Evolutionary conservation across 2,888 invertebrate genomes (phyloP).

Genomic region (Eledona agricola): DNA sequence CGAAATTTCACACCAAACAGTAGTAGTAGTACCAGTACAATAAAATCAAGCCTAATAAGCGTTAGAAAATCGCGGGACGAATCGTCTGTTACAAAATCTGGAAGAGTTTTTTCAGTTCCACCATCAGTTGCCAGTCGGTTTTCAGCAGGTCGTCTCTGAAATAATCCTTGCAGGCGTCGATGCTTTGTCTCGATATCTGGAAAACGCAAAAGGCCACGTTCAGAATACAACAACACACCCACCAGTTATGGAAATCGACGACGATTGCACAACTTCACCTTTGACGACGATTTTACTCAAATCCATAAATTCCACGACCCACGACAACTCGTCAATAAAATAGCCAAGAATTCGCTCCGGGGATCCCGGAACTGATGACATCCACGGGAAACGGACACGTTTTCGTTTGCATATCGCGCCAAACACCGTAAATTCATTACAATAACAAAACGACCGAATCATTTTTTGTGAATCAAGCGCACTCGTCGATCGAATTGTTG

Average conservation of each 20-base stretch:
- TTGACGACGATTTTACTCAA: slow-evolving; percentile 18
- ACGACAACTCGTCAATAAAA: too few relatives aligned
- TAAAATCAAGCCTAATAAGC: slow-evolving; percentile 16
- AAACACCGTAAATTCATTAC: too few relatives aligned
- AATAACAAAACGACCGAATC: too few relatives aligned
- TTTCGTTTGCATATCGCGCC: too few relatives aligned
- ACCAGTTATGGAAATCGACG: slow-evolving; percentile 12
- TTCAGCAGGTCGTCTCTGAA: slow-evolving; percentile 98
- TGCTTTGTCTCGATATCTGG: slow-evolving; percentile 97
- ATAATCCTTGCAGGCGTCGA: slow-evolving; percentile 99
- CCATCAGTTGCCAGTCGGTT: slow-evolving; percentile 98
- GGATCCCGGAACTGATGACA: too few relatives aligned
- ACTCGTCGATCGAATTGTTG: slow-evolving; percentile 5
- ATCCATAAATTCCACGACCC: slow-evolving; percentile 17
- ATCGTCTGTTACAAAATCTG: slow-evolving; percentile 80
- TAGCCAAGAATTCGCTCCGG: too few relatives aligned
- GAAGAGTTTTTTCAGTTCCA: slow-evolving; percentile 97
- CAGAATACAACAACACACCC: slow-evolving; percentile 7
- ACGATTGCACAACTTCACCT: slow-evolving; percentile 11
- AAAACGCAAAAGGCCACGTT: slow-evolving; percentile 13
- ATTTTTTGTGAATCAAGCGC: too few relatives aligned
- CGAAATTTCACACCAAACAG: slow-evolving; percentile 14
- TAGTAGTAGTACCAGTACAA: slow-evolving; percentile 7
- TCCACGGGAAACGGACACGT: too few relatives aligned
- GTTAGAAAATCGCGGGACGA: too few relatives aligned